Conservation (phyloP, 2,113 vertebrate genomes). For the Centropus bengalensis region DNA sequence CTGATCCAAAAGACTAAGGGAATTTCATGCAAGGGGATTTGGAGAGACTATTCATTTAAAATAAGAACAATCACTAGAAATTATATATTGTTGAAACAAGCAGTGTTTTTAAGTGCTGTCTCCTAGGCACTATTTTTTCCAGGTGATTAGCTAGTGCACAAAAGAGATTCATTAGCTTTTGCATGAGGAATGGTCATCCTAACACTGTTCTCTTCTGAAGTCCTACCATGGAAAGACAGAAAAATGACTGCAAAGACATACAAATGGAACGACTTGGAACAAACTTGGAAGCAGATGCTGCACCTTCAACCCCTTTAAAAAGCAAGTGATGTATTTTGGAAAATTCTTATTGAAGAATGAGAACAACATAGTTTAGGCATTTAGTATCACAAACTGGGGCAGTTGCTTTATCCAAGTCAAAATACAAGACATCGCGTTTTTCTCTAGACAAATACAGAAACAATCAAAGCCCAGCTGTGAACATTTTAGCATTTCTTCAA, state of each 20-base stretch:
- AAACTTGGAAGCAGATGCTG: background rate
- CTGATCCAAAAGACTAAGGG: background rate
- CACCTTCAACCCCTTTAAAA: background rate
- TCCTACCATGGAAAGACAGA: background rate
- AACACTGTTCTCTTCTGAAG: background rate
- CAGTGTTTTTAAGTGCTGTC: background rate
- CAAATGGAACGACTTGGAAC: background rate
- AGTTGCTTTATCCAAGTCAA: background rate
- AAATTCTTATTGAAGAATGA: background rate
- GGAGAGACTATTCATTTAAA: background rate
- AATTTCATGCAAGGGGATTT: background rate
- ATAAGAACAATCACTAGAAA: background rate
- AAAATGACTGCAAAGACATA: background rate
- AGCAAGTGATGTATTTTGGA: background rate
- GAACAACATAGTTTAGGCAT: background rate
- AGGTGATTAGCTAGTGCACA: background rate
- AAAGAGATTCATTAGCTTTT: background rate
- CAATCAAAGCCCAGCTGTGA: background rate
- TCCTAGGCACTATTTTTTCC: background rate
- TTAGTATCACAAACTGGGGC: background rate
- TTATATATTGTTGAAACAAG: background rate
- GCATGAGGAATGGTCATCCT: background rate
- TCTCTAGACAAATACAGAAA: background rate
- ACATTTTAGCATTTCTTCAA: background rate
- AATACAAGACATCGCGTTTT: background rate